Percentiles rank a stretch among this genome's conserved stretches.
Evolutionary conservation across 2,113 vertebrate genomes (phyloP).

Genomic region (Fukomys damarensis): DNA sequence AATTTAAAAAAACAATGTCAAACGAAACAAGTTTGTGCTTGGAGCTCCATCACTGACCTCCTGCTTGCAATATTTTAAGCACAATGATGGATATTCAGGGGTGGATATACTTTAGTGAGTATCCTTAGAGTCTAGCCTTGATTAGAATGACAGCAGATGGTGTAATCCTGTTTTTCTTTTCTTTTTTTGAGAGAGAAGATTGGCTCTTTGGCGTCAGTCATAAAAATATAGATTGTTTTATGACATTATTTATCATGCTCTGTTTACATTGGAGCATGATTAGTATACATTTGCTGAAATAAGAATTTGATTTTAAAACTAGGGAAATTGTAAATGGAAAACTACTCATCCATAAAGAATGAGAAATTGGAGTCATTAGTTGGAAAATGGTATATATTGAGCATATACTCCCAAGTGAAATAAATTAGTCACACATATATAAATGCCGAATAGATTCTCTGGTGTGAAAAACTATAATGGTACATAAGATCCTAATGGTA

Average conservation of each 20-base stretch:
- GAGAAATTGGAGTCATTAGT: too few relatives aligned
- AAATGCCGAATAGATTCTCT: too few relatives aligned
- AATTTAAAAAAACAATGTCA: not conserved
- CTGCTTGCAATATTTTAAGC: not conserved
- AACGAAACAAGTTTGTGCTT: not conserved
- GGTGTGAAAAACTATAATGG: too few relatives aligned
- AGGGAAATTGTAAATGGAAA: not conserved
- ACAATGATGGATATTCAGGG: not conserved
- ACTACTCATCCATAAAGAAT: too few relatives aligned
- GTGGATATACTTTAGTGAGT: not conserved
- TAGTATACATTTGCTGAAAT: not conserved
- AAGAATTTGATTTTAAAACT: not conserved
- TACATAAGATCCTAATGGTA: too few relatives aligned
- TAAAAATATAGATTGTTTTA: slow-evolving; percentile 9
- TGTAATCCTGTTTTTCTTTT: not conserved
- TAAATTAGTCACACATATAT: too few relatives aligned
- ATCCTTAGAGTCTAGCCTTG: not conserved
- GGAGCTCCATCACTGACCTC: not conserved
- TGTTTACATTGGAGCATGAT: not conserved
- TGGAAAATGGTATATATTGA: too few relatives aligned
- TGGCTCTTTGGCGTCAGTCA: not conserved
- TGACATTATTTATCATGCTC: not conserved
- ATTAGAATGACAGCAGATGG: not conserved
- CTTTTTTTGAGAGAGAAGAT: not conserved
- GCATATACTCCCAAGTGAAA: too few relatives aligned